Evolutionary conservation across 2,888 invertebrate genomes (phyloP).

Genomic region (Catocala sponsa): DNA sequence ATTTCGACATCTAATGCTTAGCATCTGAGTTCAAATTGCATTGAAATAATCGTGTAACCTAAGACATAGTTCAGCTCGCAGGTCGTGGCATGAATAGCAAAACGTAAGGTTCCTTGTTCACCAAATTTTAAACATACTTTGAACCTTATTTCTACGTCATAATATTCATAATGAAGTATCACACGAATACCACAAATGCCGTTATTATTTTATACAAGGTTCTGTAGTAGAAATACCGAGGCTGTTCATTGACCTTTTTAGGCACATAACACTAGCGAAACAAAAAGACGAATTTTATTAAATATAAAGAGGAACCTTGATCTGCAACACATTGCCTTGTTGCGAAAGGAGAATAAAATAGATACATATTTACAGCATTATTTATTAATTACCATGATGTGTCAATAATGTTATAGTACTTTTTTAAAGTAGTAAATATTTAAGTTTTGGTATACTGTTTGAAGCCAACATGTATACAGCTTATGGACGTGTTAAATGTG

Average conservation of each 20-base stretch:
- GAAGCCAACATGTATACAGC: no score
- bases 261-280: conserved; percentile 84
- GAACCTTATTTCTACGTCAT: conserved; percentile 66
- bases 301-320: conserved; percentile 80
- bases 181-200: conserved; percentile 56
- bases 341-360: conserved; percentile 56
- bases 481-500: conserved; percentile 11
- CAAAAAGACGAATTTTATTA: conserved; percentile 83
- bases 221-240: conserved; percentile 84
- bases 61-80: conserved; percentile 61
- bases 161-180: conserved; percentile 61
- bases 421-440: not conserved
- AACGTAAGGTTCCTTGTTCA: conserved; percentile 71
- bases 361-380: conserved; percentile 20
- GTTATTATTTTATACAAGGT: conserved; percentile 65
- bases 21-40: conserved; percentile 70
- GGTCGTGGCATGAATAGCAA: conserved; percentile 64
- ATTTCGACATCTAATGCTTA: conserved; percentile 61
- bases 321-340: conserved; percentile 67
- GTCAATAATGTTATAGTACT: conserved; percentile 9
- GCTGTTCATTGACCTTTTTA: conserved; percentile 88
- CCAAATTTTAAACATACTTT: conserved; percentile 56
- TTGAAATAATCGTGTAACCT: conserved; percentile 56
- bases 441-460: not conserved
- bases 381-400: conserved; percentile 23